phyloP scores from a whole-genome alignment of 2,888 invertebrate genomes.

The Napeogenes sylphis region DNA sequence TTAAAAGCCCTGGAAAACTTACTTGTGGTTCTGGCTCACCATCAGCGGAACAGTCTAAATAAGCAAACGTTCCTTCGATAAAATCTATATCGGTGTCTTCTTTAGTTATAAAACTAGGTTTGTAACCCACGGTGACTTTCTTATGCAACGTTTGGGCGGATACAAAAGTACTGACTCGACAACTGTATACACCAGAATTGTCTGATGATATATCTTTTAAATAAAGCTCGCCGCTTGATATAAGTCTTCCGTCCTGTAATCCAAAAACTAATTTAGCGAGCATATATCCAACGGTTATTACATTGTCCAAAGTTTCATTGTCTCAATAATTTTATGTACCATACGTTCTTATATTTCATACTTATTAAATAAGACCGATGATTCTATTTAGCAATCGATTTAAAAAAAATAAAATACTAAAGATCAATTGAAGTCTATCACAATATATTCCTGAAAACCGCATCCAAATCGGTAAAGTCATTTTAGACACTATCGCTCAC shows the following conservation, averaged over 20 bases:
- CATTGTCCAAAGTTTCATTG: not conserved
- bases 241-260: slow-evolving; percentile 38
- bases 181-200: slow-evolving; percentile 50
- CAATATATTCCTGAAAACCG: too few relatives aligned
- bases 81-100: slow-evolving; percentile 38
- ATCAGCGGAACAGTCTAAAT: slow-evolving; percentile 41
- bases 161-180: slow-evolving; percentile 43
- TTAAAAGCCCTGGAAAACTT: slow-evolving; percentile 9
- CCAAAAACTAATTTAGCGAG: not conserved
- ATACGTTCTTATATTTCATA: not conserved
- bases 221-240: slow-evolving; percentile 33
- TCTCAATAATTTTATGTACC: not conserved
- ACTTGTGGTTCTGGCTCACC: slow-evolving; percentile 46
- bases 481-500: too few relatives aligned
- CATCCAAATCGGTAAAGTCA: too few relatives aligned
- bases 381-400: too few relatives aligned
- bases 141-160: slow-evolving; percentile 35
- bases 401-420: too few relatives aligned
- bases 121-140: slow-evolving; percentile 41
- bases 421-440: too few relatives aligned
- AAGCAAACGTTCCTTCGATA: slow-evolving; percentile 22
- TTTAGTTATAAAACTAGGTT: slow-evolving; percentile 40
- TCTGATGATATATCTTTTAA: slow-evolving; percentile 33
- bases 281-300: too few relatives aligned
- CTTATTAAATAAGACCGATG: too few relatives aligned